Percentiles rank a stretch among this genome's conserved stretches.
Conservation (phyloP, 2,113 vertebrate species). For the Eurystomus gularis region DNA sequence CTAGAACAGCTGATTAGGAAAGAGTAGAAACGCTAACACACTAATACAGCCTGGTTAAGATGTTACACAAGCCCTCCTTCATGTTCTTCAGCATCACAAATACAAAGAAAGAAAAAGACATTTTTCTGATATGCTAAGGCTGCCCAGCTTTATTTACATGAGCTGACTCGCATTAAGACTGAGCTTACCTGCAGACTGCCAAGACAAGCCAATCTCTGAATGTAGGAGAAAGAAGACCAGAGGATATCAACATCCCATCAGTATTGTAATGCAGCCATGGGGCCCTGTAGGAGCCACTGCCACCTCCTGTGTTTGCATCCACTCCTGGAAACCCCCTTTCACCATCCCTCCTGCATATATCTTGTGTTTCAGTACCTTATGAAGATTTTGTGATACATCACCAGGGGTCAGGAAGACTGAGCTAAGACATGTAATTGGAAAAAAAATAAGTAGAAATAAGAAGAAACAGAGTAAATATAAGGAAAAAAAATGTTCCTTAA, state of each 20-base stretch:
- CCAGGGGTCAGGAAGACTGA: not conserved
- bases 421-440: not conserved
- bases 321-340: not conserved
- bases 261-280: not conserved
- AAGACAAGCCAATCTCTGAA: not conserved
- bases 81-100: not conserved
- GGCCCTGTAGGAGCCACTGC: not conserved
- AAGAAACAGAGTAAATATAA: not conserved
- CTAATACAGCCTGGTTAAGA: not conserved
- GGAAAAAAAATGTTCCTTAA: not conserved
- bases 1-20: not conserved
- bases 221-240: not conserved
- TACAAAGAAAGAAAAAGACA: not conserved
- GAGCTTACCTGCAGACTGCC: not conserved
- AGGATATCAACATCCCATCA: not conserved
- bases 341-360: not conserved
- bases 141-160: not conserved
- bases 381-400: not conserved
- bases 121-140: not conserved
- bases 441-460: not conserved
- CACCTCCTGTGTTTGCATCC: not conserved
- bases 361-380: not conserved
- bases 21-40: not conserved
- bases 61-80: not conserved
- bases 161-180: not conserved